Evolutionary conservation across 2,888 invertebrate genomes (phyloP).

Genomic region (Athalia circularis): DNA sequence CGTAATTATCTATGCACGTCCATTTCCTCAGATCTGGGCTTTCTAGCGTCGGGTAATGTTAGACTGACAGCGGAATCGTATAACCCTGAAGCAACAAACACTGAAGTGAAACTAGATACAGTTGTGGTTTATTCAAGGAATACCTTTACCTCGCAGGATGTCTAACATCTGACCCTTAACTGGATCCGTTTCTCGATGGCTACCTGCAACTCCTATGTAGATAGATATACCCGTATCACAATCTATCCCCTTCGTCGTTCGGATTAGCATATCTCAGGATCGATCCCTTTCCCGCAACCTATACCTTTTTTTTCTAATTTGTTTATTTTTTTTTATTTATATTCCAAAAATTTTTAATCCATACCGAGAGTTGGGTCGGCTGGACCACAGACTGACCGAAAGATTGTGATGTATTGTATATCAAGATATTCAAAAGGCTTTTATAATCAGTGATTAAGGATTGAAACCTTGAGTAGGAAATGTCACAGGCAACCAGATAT

Average conservation of each 20-base stretch:
- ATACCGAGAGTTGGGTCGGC: no score
- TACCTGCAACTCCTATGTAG: neutral
- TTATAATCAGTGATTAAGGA: slow-evolving; percentile 10
- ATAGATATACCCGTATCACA: no score
- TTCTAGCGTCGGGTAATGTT: slow-evolving; percentile 12
- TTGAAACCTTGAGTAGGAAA: slow-evolving; percentile 17
- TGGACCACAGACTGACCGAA: neutral
- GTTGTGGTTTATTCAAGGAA: slow-evolving; percentile 27
- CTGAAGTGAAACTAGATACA: slow-evolving; percentile 29
- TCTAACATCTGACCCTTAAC: neutral
- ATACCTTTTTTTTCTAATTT: neutral
- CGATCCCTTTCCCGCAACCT: no score
- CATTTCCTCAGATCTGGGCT: slow-evolving; percentile 9
- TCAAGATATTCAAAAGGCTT: neutral
- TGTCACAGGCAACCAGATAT: slow-evolving; percentile 20
- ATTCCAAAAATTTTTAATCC: neutral
- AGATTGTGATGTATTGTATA: neutral
- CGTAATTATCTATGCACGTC: neutral
- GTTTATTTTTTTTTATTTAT: neutral
- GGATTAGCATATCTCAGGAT: no score
- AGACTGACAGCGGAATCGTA: slow-evolving; percentile 2
- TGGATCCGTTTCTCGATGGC: slow-evolving; percentile 10
- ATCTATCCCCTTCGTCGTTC: no score
- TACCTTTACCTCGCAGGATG: slow-evolving; percentile 6
- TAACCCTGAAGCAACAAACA: slow-evolving; percentile 3